A percentile compares a stretch with the other conserved stretches of the same genome.
Evolutionary conservation across 2,888 invertebrate genomes (phyloP).

Genomic region (Tolmerus cingulatus): DNA sequence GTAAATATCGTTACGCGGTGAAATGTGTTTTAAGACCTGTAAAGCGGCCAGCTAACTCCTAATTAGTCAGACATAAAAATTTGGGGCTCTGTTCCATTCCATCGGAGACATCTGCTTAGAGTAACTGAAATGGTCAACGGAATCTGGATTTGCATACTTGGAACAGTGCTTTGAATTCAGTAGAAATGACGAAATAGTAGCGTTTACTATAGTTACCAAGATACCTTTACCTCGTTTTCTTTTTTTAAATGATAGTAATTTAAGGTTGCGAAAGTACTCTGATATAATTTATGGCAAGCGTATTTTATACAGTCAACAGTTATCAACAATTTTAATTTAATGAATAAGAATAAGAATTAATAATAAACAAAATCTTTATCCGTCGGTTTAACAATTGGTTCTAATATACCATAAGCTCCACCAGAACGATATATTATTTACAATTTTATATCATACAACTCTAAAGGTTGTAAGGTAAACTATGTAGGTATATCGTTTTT

Average conservation of each 20-base stretch:
- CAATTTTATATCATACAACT: too few relatives aligned
- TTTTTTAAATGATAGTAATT: not conserved
- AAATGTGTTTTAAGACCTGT: not conserved
- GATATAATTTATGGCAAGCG: not conserved
- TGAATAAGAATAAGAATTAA: too few relatives aligned
- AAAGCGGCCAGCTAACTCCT: not conserved
- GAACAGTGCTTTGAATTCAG: not conserved
- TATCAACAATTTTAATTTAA: too few relatives aligned
- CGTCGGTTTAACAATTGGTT: too few relatives aligned
- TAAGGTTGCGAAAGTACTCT: not conserved
- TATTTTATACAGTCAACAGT: not conserved
- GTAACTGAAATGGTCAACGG: not conserved
- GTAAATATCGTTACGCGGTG: not conserved
- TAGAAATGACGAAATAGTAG: not conserved
- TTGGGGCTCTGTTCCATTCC: not conserved
- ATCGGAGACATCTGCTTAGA: not conserved
- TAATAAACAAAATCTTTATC: too few relatives aligned
- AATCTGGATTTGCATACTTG: not conserved
- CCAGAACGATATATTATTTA: too few relatives aligned
- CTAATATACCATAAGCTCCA: too few relatives aligned
- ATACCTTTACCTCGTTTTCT: not conserved
- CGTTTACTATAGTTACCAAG: not conserved
- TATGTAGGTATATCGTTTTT: not conserved
- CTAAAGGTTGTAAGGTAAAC: too few relatives aligned
- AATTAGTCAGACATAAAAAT: conserved; percentile 4